phyloP scores from a whole-genome alignment of 2,113 vertebrate genomes.

The Tylochromis polylepis region DNA sequence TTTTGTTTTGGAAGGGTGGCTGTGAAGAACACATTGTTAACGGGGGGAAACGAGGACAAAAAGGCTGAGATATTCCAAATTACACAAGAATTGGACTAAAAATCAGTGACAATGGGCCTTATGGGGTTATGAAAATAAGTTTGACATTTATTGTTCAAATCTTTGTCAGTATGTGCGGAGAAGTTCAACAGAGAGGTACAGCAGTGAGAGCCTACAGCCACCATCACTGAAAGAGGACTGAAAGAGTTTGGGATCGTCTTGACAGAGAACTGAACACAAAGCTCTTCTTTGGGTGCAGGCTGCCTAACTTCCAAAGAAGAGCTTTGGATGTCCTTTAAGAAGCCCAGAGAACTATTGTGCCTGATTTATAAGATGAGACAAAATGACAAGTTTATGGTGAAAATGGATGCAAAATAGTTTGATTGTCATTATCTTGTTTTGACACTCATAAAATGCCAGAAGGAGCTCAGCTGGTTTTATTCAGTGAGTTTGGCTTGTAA shows the following conservation, averaged over 20 bases:
- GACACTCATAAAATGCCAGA: too few species aligned
- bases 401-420: too few species aligned
- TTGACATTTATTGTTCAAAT: too few species aligned
- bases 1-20: fast-evolving
- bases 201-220: background rate
- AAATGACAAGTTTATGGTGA: background rate
- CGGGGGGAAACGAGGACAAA: background rate
- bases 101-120: background rate
- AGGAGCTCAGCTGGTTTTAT: too few species aligned
- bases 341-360: background rate
- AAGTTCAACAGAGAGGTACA: background rate
- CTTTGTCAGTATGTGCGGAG: background rate
- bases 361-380: background rate
- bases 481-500: too few species aligned
- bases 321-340: background rate
- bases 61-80: background rate
- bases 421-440: too few species aligned
- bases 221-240: background rate
- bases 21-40: too few species aligned
- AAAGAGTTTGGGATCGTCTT: background rate
- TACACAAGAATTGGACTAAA: background rate
- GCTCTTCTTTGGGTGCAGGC: background rate
- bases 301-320: background rate
- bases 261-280: background rate
- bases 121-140: background rate